Evolutionary conservation across 2,113 vertebrate species (phyloP).

Genomic region (Tupaia tana): DNA sequence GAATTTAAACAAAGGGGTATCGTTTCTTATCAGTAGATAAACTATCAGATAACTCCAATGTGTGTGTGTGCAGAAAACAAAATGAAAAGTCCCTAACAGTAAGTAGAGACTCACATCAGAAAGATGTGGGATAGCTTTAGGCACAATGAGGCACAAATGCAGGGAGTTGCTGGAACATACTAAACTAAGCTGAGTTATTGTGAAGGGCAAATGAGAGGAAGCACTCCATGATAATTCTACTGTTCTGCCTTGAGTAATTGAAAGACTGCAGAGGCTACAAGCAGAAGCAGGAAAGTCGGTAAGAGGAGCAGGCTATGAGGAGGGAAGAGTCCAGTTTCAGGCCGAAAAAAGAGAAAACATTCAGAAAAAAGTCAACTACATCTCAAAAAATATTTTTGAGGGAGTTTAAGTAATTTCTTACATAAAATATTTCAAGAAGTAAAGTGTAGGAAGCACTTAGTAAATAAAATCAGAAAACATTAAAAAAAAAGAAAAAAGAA

Average conservation of each 20-base stretch:
- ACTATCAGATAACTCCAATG: background rate
- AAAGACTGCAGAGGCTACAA: background rate
- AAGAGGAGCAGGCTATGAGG: background rate
- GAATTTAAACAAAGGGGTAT: background rate
- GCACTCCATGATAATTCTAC: fast-evolving
- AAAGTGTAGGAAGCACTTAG: background rate
- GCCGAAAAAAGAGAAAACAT: background rate
- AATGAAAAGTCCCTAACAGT: background rate
- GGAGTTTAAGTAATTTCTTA: background rate
- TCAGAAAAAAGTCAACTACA: background rate
- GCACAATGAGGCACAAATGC: background rate
- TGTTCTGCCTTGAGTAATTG: background rate
- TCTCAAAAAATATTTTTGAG: conserved; percentile 32
- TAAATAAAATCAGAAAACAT: background rate
- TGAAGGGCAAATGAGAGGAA: background rate
- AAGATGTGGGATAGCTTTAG: background rate
- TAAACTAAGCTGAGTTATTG: background rate
- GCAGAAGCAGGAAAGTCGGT: background rate
- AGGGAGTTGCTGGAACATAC: background rate
- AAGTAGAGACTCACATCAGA: background rate
- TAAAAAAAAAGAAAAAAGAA: too few relatives aligned
- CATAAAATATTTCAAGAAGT: background rate
- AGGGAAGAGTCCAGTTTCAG: background rate
- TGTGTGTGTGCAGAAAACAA: background rate
- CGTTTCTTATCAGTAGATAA: background rate